Evolutionary conservation across 2,888 invertebrate species (phyloP), one percentile per base, ranked within the genome.

Genomic region (Tineola bisselliella): DNA sequence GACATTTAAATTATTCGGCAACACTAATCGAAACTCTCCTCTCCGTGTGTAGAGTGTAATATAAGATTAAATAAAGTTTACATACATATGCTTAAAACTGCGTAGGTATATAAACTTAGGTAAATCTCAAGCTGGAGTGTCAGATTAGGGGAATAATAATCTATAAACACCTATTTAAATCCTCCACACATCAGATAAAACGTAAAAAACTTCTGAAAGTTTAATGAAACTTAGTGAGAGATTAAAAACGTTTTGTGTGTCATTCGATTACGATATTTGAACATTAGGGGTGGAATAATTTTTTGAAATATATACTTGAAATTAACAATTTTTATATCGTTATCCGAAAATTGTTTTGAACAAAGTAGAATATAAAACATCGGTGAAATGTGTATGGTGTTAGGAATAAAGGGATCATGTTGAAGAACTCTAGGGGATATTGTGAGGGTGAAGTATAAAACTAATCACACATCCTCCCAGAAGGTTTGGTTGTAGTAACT

Each of bases 401-500:
- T 10, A 3, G 48, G 3, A 43, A 13, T 17, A 15, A 48, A 48
- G 48, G 48, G 48, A 48, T 48, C 48, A 48, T 15, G 48, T 10
- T 48, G 6, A 10, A 3, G 19, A 54, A 25, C 54, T 18, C n/a
- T 3, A 72, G 75, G 74, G 75, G 75, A 15, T 11, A 13, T 12
- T 25, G n/a, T 71, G 44, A 52, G 60, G 48, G 60, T 44, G 75
- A 77, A 79, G 74, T 79, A 81, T 84, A 82, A 79, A 84, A 84
- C 84, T 84, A 84, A 84, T 86, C 84, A 82, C 79, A 79, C 80
- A 80, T 81, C 75, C 84, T 77, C 76, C 33, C 8, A 25, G 54
- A 54, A 18, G 17, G 17, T 25, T 6, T 6, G 18, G 6, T 11
- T 18, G 11, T 10, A 54, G 54, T 25, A 54, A 5, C 54, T 1